A percentile compares a stretch with the other conserved stretches of the same genome.
phyloP scores from a whole-genome alignment of 2,113 vertebrate genomes.

The Gallinago paraguaiae region DNA sequence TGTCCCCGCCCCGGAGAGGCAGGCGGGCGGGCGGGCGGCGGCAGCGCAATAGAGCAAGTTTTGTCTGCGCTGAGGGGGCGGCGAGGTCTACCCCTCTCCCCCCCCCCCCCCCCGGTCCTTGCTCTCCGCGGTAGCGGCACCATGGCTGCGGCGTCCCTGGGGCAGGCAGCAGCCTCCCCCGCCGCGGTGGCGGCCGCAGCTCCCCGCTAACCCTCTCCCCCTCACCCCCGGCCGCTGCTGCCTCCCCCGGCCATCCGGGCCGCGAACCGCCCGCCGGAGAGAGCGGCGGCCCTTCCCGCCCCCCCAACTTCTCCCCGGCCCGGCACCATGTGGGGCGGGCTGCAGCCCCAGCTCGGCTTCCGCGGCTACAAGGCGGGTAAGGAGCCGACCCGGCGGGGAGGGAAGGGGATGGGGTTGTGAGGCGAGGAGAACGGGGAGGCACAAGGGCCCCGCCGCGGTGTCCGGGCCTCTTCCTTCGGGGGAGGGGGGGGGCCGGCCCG shows the following conservation, averaged over 20 bases:
- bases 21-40: not conserved
- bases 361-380: constrained; percentile 66
- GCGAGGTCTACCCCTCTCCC: not conserved
- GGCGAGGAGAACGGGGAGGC: not conserved
- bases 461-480: too few relatives aligned
- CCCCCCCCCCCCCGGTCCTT: too few relatives aligned
- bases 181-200: not conserved
- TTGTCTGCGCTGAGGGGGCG: not conserved
- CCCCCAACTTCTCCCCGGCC: not conserved
- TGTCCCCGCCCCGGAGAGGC: not conserved
- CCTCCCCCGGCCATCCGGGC: not conserved
- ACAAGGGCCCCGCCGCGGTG: not conserved
- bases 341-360: constrained; percentile 51
- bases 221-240: too few relatives aligned
- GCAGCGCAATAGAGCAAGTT: not conserved
- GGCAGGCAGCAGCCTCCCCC: not conserved
- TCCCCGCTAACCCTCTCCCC: not conserved
- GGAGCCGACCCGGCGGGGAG: not conserved
- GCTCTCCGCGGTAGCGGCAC: not conserved
- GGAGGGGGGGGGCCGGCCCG: too few relatives aligned
- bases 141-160: not conserved
- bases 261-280: not conserved
- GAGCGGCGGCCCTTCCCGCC: not conserved
- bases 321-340: constrained; percentile 69
- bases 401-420: not conserved